phyloP scores from a whole-genome alignment of 2,797 vertebrate genomes.

The Oceanodroma leucorhoa region DNA sequence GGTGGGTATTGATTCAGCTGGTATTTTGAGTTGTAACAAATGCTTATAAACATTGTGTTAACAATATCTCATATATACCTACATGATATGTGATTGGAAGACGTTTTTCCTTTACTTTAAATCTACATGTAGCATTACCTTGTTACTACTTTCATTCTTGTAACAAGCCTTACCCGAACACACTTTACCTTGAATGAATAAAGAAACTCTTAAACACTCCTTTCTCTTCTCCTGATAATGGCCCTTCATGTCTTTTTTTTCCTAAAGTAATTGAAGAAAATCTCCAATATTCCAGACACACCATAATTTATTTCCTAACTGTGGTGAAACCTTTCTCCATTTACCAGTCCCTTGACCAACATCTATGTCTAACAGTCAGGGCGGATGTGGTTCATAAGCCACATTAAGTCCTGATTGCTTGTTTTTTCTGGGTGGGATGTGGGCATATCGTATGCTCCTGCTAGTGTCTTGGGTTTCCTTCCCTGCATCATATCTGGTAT shows the following conservation, averaged over 20 bases:
- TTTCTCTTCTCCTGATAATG: background rate
- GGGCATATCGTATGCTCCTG: fast-evolving
- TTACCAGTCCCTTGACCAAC: background rate
- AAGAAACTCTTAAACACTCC: background rate
- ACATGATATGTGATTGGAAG: background rate
- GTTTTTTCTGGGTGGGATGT: background rate
- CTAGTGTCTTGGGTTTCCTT: background rate
- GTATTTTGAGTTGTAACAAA: background rate
- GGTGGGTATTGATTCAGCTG: background rate
- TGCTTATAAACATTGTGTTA: background rate
- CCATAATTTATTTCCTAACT: background rate
- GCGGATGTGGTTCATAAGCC: background rate
- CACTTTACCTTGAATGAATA: background rate
- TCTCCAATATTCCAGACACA: background rate
- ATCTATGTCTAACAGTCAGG: background rate
- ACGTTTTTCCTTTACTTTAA: background rate
- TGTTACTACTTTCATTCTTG: background rate
- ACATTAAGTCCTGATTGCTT: background rate
- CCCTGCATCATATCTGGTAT: background rate
- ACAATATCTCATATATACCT: background rate
- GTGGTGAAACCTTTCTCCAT: background rate
- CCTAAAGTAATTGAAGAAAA: background rate
- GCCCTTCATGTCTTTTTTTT: too few relatives aligned
- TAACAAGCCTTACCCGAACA: background rate
- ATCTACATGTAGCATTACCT: background rate